Base-by-base conservation (phyloP, 2,797 vertebrate genomes). In the Apogon hyalosoma region DNA sequence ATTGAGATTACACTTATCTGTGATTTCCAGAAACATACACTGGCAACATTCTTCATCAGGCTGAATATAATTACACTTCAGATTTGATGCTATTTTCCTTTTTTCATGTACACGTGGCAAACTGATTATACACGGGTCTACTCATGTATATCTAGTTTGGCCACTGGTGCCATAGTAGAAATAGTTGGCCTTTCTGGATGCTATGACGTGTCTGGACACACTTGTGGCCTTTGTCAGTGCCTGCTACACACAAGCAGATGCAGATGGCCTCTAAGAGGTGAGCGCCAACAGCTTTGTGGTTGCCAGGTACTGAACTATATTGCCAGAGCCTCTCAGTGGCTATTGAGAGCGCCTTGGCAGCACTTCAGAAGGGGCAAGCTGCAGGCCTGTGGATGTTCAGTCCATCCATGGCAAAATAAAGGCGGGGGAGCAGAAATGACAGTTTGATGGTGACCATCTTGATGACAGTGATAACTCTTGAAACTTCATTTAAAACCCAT, bases 271-370 rank as follows among this genome's bases (percentile, higher is more conserved):
- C 80, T 43, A 59, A 45, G 71, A 86, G 70, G 69, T 63, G 55
- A 57, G 49, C 33, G 84, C 87, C 88, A 88, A 81, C 66, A 75
- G 68, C 69, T 81, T 68, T 61, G 38, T 73, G 71, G 66, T 48
- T 91, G 88, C 88, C 88, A 92, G 88, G 87, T 78, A 85, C 70
- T 86, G 73, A 69, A 73, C 68, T 77, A 74, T 70, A 77, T 57
- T 79, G 84, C 83, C 87, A 89, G 83, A 77, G 63, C 72, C 71
- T 88, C 85, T 88, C 78, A 67, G 79, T 76, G 67, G 79, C 83
- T 69, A 75, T 75, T 77, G 84, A 87, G 83, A 84, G 82, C 11
- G 43, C 51, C 59, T 84, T 88, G 83, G 90, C 80, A 83, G 61
- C 52, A 73, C 83, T 79, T 82, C 73, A 85, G 59, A 75, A 81